A percentile compares a stretch with the other conserved stretches of the same genome.
Conservation (phyloP, 2,113 vertebrate genomes). For the Willisornis vidua region DNA sequence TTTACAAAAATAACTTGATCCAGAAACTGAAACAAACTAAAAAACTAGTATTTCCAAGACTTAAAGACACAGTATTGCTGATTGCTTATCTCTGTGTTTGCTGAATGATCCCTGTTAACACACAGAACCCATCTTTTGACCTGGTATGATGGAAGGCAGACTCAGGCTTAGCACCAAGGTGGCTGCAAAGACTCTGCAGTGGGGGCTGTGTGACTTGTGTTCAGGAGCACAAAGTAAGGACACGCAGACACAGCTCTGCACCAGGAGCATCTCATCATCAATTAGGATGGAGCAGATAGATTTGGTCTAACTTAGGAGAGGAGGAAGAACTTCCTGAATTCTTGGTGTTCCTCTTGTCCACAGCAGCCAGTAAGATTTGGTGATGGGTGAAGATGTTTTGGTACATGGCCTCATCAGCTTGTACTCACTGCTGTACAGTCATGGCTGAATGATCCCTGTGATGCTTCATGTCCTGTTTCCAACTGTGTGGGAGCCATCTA, state of each 20-base stretch:
- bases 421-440: accelerated
- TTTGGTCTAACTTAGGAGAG: background rate
- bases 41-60: background rate
- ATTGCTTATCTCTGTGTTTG: background rate
- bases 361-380: background rate
- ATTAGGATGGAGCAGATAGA: background rate
- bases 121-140: background rate
- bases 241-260: background rate
- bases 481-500: background rate
- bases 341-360: background rate
- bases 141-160: background rate
- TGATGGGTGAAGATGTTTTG: background rate
- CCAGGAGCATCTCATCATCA: background rate
- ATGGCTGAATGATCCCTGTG: background rate
- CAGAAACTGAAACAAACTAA: background rate
- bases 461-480: background rate
- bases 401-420: background rate
- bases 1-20: background rate
- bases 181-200: background rate
- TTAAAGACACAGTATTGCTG: background rate
- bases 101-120: background rate
- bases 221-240: background rate
- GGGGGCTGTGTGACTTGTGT: background rate
- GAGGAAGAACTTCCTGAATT: background rate
- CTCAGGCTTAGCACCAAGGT: background rate